A percentile compares a stretch with the other conserved stretches of the same genome.
Evolutionary conservation across 2,797 vertebrate genomes (phyloP).

Genomic region (Mus spretus): DNA sequence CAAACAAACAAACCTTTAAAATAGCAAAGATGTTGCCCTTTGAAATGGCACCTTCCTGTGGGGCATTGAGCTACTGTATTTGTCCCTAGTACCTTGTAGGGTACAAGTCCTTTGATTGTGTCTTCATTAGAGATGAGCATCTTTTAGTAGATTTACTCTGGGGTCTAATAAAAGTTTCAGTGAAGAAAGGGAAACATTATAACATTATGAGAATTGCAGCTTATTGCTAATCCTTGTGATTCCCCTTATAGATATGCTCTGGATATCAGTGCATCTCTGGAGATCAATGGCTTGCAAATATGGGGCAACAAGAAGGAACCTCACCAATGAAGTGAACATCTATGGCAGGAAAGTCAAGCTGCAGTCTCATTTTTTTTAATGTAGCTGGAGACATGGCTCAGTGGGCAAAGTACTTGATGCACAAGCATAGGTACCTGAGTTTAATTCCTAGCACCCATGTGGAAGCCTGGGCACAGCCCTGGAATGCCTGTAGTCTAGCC

Average conservation of each 20-base stretch:
- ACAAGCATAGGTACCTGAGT: not conserved
- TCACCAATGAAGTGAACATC: not conserved
- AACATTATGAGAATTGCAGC: constrained; percentile 13
- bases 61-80: not conserved
- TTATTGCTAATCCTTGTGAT: not conserved
- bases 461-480: too few species aligned
- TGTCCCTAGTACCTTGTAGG: not conserved
- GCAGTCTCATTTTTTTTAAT: not conserved
- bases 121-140: not conserved
- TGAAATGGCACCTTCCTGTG: not conserved
- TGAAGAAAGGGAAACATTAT: not conserved
- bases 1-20: not conserved
- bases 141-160: not conserved
- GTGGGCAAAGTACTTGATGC: not conserved
- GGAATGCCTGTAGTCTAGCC: not conserved
- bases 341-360: not conserved
- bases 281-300: constrained; percentile 36
- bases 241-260: constrained; percentile 11
- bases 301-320: not conserved
- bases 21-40: not conserved
- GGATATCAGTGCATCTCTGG: not conserved
- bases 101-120: too few species aligned
- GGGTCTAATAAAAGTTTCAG: not conserved
- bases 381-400: not conserved
- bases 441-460: not conserved